Conservation (phyloP, 2,888 invertebrate species). For the Cephus runcator region DNA sequence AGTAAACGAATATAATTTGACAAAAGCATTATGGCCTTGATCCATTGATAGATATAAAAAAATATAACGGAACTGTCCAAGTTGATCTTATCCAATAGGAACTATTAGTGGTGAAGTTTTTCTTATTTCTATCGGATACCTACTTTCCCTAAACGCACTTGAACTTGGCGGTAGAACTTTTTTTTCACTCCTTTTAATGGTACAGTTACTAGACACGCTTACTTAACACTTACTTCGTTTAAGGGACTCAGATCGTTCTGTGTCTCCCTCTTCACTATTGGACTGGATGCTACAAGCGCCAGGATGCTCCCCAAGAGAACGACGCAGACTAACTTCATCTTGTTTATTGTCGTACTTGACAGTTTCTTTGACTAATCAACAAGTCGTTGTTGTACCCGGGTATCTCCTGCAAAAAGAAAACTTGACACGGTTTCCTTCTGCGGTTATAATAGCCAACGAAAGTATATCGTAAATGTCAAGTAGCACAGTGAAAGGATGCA, state of each 20-base stretch:
- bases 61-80: neutral
- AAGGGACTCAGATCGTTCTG: slow-evolving; percentile 56
- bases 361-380: neutral
- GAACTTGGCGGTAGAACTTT: slow-evolving; percentile 4
- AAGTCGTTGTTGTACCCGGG: neutral
- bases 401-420: neutral
- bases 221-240: slow-evolving; percentile 56
- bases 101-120: neutral
- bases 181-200: neutral
- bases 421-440: neutral
- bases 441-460: neutral
- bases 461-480: neutral
- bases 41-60: neutral
- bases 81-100: neutral
- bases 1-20: neutral
- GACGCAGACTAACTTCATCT: slow-evolving; percentile 49
- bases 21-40: neutral
- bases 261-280: slow-evolving; percentile 52
- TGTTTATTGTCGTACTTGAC: neutral
- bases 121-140: neutral
- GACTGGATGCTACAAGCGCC: slow-evolving; percentile 39
- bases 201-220: neutral
- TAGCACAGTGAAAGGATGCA: neutral
- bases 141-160: slow-evolving; percentile 4
- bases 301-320: slow-evolving; percentile 38